phyloP scores from a whole-genome alignment of 2,113 vertebrate genomes.

The Pardalotus punctatus region DNA sequence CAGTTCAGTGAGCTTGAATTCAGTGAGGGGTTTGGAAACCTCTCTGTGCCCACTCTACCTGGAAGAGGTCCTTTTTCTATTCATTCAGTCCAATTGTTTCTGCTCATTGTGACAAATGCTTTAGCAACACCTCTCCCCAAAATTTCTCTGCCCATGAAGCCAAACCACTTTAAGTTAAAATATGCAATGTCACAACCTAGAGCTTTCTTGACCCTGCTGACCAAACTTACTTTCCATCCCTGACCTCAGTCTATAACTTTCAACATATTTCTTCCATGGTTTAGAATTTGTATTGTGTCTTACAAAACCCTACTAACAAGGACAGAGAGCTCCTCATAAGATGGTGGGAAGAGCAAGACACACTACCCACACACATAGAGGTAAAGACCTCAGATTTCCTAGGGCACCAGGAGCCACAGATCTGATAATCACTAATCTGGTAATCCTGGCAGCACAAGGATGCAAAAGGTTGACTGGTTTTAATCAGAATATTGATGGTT shows the following conservation, averaged over 20 bases:
- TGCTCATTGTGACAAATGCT: background rate
- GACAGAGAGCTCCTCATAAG: background rate
- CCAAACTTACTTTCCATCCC: background rate
- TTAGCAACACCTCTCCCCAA: background rate
- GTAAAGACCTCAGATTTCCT: background rate
- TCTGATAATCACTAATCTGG: background rate
- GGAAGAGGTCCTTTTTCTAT: background rate
- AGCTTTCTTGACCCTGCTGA: background rate
- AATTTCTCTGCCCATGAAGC: background rate
- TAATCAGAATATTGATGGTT: background rate
- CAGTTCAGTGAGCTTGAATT: background rate
- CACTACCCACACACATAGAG: accelerated
- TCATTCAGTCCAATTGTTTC: background rate
- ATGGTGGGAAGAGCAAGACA: background rate
- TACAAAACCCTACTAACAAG: background rate
- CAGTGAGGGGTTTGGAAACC: accelerated
- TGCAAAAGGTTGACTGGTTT: background rate
- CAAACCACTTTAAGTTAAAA: background rate
- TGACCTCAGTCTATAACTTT: background rate
- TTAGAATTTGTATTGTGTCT: background rate
- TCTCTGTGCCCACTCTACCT: background rate
- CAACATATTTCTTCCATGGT: background rate
- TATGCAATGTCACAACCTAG: background rate
- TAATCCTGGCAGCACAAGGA: background rate
- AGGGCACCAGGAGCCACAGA: background rate